Evolutionary conservation across 1,140 invertebrate species (phyloP).

Genomic region (Hyposmocoma kahamanoa): DNA sequence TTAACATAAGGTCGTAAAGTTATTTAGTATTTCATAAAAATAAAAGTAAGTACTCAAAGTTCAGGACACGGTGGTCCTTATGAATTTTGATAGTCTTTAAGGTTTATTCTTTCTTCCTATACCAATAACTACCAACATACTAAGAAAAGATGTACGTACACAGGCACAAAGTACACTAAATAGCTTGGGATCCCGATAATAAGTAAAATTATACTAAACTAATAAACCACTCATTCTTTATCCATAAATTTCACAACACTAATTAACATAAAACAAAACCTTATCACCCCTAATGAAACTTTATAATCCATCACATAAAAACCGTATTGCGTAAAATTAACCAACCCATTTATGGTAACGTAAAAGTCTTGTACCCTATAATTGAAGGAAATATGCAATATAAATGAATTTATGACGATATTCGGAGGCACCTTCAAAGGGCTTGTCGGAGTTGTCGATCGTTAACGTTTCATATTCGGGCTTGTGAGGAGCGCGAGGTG

Average conservation of each 20-base stretch:
- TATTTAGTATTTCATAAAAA: no score
- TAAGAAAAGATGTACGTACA: no score
- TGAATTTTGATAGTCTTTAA: no score
- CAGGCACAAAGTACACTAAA: no score
- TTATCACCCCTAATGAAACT: conserved; percentile 12
- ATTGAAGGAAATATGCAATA: conserved; percentile 16
- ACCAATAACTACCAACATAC: no score
- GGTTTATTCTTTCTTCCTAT: no score
- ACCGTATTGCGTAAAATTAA: conserved; percentile 4
- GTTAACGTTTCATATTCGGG: conserved; percentile 34
- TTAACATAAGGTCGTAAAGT: no score
- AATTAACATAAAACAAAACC: conserved; percentile 3
- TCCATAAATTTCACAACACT: conserved; percentile 9
- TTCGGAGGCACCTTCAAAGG: conserved; percentile 21
- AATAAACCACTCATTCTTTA: conserved; percentile 9
- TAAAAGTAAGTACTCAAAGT: no score
- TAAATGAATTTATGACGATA: conserved; percentile 25
- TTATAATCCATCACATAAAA: conserved; percentile 10
- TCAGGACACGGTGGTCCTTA: no score
- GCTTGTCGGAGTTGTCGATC: conserved; percentile 6
- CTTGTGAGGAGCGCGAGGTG: no score
- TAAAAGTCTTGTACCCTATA: conserved; percentile 13
- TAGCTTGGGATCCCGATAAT: no score
- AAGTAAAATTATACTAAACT: no score
- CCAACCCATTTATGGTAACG: conserved; percentile 9